Conservation (phyloP, 2,888 invertebrate genomes). For the Sabatieria punctata region DNA sequence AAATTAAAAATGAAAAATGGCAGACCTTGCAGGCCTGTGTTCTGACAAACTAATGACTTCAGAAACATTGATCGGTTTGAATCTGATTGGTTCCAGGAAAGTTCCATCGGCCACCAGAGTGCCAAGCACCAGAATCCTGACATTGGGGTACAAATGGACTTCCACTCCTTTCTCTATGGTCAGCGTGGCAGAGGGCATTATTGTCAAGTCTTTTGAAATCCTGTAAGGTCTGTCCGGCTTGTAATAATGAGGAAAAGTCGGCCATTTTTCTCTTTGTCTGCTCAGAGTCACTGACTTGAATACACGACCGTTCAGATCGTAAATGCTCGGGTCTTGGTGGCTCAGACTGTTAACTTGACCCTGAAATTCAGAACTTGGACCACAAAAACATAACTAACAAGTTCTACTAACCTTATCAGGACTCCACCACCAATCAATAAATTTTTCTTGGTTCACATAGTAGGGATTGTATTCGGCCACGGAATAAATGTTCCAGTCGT, state of each 20-base stretch:
- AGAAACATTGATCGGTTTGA: slow-evolving; percentile 21
- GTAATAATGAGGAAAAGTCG: slow-evolving; percentile 19
- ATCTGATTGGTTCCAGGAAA: slow-evolving; percentile 42
- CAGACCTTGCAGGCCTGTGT: not conserved
- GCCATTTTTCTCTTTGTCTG: slow-evolving; percentile 20
- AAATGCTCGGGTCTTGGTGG: slow-evolving; percentile 17
- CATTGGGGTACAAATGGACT: slow-evolving; percentile 82
- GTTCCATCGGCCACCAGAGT: slow-evolving; percentile 63
- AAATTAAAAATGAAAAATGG: not conserved
- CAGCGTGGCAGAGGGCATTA: slow-evolving; percentile 80
- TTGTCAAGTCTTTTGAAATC: slow-evolving; percentile 72
- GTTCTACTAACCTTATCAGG: not conserved
- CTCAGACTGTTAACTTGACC: not conserved
- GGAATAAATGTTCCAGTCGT: slow-evolving; percentile 97
- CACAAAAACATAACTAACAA: not conserved
- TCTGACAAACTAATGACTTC: not conserved
- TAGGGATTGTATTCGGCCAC: slow-evolving; percentile 76
- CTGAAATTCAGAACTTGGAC: not conserved
- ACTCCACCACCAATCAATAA: slow-evolving; percentile 27
- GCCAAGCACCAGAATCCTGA: slow-evolving; percentile 53
- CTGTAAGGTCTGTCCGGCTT: slow-evolving; percentile 47
- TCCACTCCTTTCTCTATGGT: slow-evolving; percentile 71
- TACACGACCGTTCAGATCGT: slow-evolving; percentile 26
- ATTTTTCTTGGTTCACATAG: slow-evolving; percentile 49
- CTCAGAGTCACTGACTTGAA: slow-evolving; percentile 20